Percentiles rank a stretch among this genome's conserved stretches.
Evolutionary conservation across 2,888 invertebrate genomes (phyloP).

Genomic region (Podabrus alpinus): DNA sequence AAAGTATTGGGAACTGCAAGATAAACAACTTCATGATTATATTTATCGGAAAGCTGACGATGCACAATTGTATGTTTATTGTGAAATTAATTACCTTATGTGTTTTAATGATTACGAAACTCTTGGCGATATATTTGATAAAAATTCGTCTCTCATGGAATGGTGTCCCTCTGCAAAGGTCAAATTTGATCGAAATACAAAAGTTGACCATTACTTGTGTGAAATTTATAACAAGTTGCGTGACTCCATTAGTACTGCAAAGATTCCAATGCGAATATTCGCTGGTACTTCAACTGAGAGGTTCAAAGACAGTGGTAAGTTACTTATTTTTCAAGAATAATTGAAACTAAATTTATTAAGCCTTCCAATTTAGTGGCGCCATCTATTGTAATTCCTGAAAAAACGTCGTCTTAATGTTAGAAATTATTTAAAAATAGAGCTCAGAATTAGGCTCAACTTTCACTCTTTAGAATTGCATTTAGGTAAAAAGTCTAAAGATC

Average conservation of each 20-base stretch:
- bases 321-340: not conserved
- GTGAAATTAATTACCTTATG: not conserved
- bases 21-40: conserved; percentile 57
- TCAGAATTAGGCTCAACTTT: too few relatives aligned
- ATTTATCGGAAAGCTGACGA: conserved; percentile 19
- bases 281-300: not conserved
- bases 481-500: too few relatives aligned
- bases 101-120: not conserved
- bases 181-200: not conserved
- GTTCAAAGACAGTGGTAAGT: not conserved
- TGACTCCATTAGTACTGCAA: not conserved
- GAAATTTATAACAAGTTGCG: not conserved
- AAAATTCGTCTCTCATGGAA: not conserved
- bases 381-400: too few relatives aligned
- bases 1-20: conserved; percentile 69
- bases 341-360: too few relatives aligned
- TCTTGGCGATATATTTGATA: not conserved
- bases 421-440: too few relatives aligned
- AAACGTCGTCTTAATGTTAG: too few relatives aligned
- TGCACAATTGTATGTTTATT: not conserved
- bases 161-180: not conserved
- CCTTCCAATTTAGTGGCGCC: too few relatives aligned
- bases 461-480: too few relatives aligned
- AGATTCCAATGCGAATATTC: not conserved
- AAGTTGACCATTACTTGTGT: not conserved